A percentile compares a stretch with the other conserved stretches of the same genome.
These are phyloP conservation scores for Hyla sarda DNA, from an alignment of 2,113 vertebrate genomes.

Conservation along the genomic window DNA sequence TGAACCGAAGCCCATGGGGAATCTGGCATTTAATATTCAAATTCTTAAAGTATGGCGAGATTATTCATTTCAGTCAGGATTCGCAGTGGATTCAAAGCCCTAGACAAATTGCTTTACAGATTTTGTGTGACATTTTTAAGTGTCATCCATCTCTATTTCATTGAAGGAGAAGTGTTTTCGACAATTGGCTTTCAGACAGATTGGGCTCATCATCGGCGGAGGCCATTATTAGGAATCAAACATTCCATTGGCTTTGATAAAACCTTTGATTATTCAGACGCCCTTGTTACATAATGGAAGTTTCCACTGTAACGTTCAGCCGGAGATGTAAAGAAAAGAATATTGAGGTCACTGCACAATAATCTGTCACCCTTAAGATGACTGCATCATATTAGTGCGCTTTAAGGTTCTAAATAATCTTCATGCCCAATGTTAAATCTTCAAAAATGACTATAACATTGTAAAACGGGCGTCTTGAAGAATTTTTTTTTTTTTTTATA, in stretches of 20 bases:
- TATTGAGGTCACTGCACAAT: neutral
- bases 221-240: conserved; percentile 25
- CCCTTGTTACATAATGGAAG: neutral
- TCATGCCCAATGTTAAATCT: too few species aligned
- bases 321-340: neutral
- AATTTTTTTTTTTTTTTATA: too few species aligned
- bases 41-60: neutral
- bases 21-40: neutral
- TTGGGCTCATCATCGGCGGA: neutral
- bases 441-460: too few species aligned
- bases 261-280: neutral
- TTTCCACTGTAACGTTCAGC: conserved; percentile 7
- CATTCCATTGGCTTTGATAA: neutral
- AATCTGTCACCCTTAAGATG: neutral
- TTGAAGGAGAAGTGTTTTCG: conserved; percentile 14
- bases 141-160: conserved; percentile 15
- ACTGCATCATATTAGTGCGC: too few species aligned
- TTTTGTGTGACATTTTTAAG: conserved; percentile 1
- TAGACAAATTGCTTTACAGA: conserved; percentile 27
- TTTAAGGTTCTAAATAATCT: too few species aligned
- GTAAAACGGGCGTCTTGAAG: too few species aligned
- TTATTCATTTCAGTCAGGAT: conserved; percentile 14
- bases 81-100: neutral
- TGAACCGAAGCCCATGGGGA: neutral
- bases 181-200: conserved; percentile 6